Conservation (phyloP, 1,140 invertebrate species). For the Drosophila malerkotliana region DNA sequence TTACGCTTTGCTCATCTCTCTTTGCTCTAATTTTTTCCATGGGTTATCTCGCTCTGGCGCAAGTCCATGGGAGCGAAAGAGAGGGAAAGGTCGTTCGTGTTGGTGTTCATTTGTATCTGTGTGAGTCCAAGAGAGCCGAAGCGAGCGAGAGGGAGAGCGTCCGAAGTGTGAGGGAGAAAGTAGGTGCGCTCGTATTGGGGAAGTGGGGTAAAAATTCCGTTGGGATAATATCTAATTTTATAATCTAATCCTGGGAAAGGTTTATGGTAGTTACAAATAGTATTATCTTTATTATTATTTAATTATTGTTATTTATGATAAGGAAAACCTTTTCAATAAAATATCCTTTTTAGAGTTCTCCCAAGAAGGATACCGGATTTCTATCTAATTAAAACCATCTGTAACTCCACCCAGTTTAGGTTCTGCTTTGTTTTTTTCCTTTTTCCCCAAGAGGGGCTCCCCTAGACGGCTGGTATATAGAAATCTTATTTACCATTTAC, state of each 20-base stretch:
- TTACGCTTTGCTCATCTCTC: constrained; percentile 81
- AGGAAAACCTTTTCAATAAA: not conserved
- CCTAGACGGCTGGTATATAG: constrained; percentile 17
- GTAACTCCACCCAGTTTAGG: constrained; percentile 47
- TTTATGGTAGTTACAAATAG: constrained; percentile 19
- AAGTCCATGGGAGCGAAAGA: constrained; percentile 47
- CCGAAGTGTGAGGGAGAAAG: constrained; percentile 41
- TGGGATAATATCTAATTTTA: constrained; percentile 17
- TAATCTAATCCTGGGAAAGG: not conserved
- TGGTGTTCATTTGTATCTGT: constrained; percentile 12
- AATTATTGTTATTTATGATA: not conserved
- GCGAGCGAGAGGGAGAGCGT: constrained; percentile 15
- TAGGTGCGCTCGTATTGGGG: constrained; percentile 38
- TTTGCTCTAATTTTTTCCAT: constrained; percentile 76
- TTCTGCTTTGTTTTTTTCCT: not conserved
- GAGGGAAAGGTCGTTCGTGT: constrained; percentile 30
- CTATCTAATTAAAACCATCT: not conserved
- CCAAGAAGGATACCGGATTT: not conserved
- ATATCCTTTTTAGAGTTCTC: not conserved
- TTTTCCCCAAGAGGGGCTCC: not conserved
- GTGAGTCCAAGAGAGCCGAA: constrained; percentile 24
- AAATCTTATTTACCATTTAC: constrained; percentile 64
- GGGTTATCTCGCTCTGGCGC: constrained; percentile 82
- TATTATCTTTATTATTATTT: not conserved
- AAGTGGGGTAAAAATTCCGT: constrained; percentile 20